These are phyloP conservation scores for Glaucopsyche alexis DNA, from an alignment of 2,888 invertebrate genomes.

Conservation along the genomic window DNA sequence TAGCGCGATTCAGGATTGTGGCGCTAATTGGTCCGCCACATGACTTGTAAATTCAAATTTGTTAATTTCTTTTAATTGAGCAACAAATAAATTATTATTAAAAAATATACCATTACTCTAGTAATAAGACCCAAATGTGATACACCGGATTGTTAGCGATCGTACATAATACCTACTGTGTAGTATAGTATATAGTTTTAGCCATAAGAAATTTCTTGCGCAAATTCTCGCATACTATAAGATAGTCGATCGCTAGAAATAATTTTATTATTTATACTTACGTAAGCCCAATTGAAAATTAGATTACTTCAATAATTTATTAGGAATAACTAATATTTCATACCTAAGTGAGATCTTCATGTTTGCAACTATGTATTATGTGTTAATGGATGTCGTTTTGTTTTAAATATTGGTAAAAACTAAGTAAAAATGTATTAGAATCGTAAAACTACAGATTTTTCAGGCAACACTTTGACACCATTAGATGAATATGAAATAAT, in stretches of 20 bases:
- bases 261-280: neutral
- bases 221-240: slow-evolving; percentile 14
- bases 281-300: neutral
- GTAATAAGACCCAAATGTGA: no score
- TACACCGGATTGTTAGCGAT: no score
- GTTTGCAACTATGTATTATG: neutral
- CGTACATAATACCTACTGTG: no score
- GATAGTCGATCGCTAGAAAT: slow-evolving; percentile 27
- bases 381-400: no score
- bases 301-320: neutral
- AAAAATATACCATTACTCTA: no score
- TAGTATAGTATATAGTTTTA: neutral
- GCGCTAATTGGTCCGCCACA: no score
- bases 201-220: slow-evolving; percentile 1
- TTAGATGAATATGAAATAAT: no score
- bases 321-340: neutral
- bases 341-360: slow-evolving; percentile 15
- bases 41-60: no score
- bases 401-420: no score
- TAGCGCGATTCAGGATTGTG: no score
- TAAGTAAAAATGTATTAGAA: neutral
- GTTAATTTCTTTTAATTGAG: no score
- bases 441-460: neutral
- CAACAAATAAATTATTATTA: no score
- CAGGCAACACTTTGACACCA: neutral